A percentile compares a stretch with the other conserved stretches of the same genome.
phyloP scores from a whole-genome alignment of 2,113 vertebrate genomes.

The Melanostigma gelatinosum region DNA sequence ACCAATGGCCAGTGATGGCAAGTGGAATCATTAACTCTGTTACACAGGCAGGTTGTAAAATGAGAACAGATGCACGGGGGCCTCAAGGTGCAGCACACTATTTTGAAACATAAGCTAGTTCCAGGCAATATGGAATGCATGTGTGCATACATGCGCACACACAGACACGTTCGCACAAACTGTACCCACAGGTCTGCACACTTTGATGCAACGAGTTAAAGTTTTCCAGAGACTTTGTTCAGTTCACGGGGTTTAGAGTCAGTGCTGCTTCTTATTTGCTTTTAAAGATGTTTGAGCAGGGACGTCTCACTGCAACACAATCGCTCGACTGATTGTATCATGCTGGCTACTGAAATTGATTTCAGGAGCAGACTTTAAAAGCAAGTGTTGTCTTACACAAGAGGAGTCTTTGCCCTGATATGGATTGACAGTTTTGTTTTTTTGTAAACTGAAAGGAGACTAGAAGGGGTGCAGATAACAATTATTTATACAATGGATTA shows the following conservation, averaged over 20 bases:
- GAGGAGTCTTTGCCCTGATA: no score
- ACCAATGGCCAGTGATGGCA: no score
- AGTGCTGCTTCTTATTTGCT: not conserved
- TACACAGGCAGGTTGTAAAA: slow-evolving; percentile 75
- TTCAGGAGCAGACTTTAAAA: not conserved
- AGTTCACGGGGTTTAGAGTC: not conserved
- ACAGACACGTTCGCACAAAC: not conserved
- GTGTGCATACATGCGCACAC: slow-evolving; percentile 1
- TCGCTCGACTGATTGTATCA: not conserved
- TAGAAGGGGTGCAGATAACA: not conserved
- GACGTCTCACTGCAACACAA: not conserved
- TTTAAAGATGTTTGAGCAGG: slow-evolving; percentile 2
- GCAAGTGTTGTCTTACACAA: not conserved
- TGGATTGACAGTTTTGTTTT: not conserved
- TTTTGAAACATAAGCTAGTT: slow-evolving; percentile 54
- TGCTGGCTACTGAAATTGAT: not conserved
- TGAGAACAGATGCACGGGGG: slow-evolving; percentile 67
- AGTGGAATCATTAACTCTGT: no score
- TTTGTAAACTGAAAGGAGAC: not conserved
- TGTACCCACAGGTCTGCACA: not conserved
- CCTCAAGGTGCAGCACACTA: slow-evolving; percentile 55
- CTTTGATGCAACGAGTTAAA: not conserved
- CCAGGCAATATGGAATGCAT: slow-evolving; percentile 37
- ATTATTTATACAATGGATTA: not conserved
- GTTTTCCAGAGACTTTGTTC: slow-evolving; percentile 22